Conservation (phyloP, 2,113 vertebrate genomes). For the Thalassarche chlororhynchos region DNA sequence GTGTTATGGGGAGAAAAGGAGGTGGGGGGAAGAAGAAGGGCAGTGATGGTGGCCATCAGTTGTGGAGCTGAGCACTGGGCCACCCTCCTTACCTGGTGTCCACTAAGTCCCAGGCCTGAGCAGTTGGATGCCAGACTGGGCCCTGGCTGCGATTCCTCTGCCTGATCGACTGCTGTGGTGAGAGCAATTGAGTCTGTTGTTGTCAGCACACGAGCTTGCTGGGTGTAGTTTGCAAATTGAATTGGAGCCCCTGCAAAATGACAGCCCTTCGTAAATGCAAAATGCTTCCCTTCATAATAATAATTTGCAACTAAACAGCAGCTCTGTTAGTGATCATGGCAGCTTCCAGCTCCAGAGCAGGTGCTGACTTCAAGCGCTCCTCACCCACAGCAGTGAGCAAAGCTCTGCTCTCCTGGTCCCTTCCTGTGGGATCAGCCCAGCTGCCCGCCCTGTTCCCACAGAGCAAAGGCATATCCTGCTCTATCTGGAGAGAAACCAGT, state of each 20-base stretch:
- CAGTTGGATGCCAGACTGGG: neutral
- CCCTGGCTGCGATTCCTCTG: neutral
- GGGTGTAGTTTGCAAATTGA: neutral
- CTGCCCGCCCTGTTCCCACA: neutral
- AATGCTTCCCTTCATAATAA: neutral
- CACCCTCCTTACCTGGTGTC: neutral
- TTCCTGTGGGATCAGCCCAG: neutral
- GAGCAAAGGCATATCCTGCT: neutral
- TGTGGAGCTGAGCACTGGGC: neutral
- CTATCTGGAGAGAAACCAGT: neutral
- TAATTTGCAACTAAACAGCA: neutral
- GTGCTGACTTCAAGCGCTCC: neutral
- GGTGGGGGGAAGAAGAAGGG: neutral
- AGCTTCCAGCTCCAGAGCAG: neutral
- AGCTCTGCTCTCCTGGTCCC: neutral
- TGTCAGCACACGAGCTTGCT: neutral
- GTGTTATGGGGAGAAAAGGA: neutral
- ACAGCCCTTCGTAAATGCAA: neutral
- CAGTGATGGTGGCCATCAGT: neutral
- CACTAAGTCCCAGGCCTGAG: neutral
- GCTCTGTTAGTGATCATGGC: neutral
- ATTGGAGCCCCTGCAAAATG: neutral
- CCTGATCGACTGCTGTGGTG: rapidly evolving
- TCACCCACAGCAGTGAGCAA: rapidly evolving
- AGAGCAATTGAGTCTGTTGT: neutral